Base-by-base conservation (phyloP, 2,888 invertebrate genomes). In the Himalopsyche japonica region DNA sequence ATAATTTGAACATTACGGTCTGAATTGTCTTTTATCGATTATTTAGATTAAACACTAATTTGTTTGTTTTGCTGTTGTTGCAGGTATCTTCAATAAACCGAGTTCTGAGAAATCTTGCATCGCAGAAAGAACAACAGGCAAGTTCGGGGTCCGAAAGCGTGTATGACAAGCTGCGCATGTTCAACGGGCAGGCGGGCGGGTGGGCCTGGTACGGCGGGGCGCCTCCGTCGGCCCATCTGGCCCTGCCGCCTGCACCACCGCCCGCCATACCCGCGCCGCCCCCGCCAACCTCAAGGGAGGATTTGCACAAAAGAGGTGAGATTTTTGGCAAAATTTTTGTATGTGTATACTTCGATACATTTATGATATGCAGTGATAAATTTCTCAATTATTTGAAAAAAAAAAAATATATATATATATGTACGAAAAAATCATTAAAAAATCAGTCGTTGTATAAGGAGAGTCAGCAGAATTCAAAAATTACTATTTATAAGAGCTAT, bases 11-110 rank as follows among this genome's bases (percentile, higher is more conserved):
- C n/a, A n/a, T n/a, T n/a, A n/a, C n/a, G 5, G 1, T 8, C 37
- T 3, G 6, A 37, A 37, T 37, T 37, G 3, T 7, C 10, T 5
- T 8, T 6, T 10, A 37, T 1, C 37, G 3, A 37, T 37, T 0
- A 10, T 8, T 10, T 8, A 8, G 10, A 37, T 37, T 37, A 5
- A 3, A 43, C 15, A 43, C 15, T 43, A 12, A 43, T 43, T 43
- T 43, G 15, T 0, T 15, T 43, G 12, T 15, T 15, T 43, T 15
- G 6, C 30, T 12, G 1, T 70, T 27, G 27, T 70, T 70, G 0
- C 94, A 98, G 98, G 98, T 98, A 87, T 98, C 98, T 87, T 98
- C 98, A 89, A 99, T 99, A 91, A 99, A 99, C 93, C 96, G 99
- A 88, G 99, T 99, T 86, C 94, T 99, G 85, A 93, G 99, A 87